Conservation (phyloP, 2,113 vertebrate genomes). For the Sialia sialis region DNA sequence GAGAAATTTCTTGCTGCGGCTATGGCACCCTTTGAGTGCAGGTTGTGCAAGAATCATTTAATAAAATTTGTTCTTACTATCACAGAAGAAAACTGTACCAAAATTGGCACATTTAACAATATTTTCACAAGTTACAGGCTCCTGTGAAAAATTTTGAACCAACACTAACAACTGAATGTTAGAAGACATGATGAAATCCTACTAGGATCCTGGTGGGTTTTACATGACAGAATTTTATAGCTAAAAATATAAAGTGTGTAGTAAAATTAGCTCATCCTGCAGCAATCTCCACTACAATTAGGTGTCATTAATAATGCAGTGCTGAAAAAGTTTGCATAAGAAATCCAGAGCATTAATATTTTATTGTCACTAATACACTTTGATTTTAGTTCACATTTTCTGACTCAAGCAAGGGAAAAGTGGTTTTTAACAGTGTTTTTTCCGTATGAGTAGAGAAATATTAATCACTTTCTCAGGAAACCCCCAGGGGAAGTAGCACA, state of each 20-base stretch:
- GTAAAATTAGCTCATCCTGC: not conserved
- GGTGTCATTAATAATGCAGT: slow-evolving; percentile 3
- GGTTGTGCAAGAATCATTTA: not conserved
- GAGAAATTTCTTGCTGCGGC: not conserved
- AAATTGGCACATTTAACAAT: not conserved
- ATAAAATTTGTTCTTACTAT: not conserved
- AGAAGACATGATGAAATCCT: not conserved
- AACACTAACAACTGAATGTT: not conserved
- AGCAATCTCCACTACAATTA: slow-evolving; percentile 5
- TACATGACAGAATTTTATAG: not conserved
- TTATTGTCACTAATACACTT: not conserved
- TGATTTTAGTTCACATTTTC: not conserved
- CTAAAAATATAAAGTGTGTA: not conserved
- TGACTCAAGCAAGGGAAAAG: not conserved
- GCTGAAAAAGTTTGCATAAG: not conserved
- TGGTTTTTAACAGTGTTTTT: slow-evolving; percentile 1
- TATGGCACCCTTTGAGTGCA: not conserved
- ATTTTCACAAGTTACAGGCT: not conserved
- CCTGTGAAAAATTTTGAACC: not conserved
- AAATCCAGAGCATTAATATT: slow-evolving; percentile 19
- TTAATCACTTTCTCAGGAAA: not conserved
- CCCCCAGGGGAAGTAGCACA: not conserved
- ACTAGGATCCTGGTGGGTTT: not conserved
- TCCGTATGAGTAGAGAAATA: not conserved
- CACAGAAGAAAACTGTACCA: not conserved